Evolutionary conservation across 23 tunicate species (phyloP), one percentile per base, ranked within the genome.

Genomic region (Styela clava): DNA sequence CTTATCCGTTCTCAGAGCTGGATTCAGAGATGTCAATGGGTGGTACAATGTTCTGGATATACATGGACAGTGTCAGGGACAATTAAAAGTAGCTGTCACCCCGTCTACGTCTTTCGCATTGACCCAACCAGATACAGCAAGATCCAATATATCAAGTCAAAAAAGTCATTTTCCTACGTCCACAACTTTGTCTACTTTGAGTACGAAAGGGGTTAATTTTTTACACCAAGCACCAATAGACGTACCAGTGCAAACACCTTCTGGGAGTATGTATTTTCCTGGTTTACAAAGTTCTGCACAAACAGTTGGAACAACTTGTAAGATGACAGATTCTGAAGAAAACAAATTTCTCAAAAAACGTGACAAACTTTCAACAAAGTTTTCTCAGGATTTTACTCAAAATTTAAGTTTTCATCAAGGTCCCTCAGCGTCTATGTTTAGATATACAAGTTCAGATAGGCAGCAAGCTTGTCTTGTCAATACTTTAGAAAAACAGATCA

Each of bases 41-140:
- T 93, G 98, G 98, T 93, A 93, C 69, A 93, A 93, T 52, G 76
- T 93, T 9, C 79, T 93, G 19, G 92, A 88, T 73, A 82, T 85
- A 61, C 92, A 93, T 35, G 90, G 89, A 0, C 71, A 85, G 74
- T 92, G 97, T 70, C 92, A 88, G 52, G 98, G 98, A 72, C 98
- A 93, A 63, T 71, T 93, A 3, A 93, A 93, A 64, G 89, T 93
- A 24, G 87, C 93, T 7, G 68, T 93, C 32, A 84, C 98, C 32
- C 98, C 98, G 16, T 79, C 86, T 31, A 79, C 67, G 19, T 7
- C 30, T 5, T 5, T 24, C 3, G 77, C 27, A 12, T 18, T 35
- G 7, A 28, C 77, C 3, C 64, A 33, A 29, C 81, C 81, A 21
- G 26, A 27, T 0, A 24, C 81, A 21, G 81, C 65, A 51, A 36